phyloP scores from a whole-genome alignment of 2,888 invertebrate genomes.

The Gisinianus flammeolus region DNA sequence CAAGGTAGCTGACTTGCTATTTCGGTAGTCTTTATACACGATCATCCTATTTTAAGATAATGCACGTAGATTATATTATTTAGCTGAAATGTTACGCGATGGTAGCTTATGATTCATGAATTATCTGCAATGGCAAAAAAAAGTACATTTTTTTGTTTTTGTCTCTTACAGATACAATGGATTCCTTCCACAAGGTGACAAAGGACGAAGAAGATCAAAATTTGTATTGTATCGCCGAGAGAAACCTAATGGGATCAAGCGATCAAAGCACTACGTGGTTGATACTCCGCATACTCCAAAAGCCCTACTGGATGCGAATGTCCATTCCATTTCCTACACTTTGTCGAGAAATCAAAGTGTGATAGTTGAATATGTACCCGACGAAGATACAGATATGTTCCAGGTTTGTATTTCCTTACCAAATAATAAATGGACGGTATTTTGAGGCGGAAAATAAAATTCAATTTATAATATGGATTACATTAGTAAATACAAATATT shows the following conservation, averaged over 20 bases:
- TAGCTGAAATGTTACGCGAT: no score
- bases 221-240: conserved; percentile 86
- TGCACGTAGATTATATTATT: no score
- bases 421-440: no score
- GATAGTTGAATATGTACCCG: conserved; percentile 96
- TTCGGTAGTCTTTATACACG: no score
- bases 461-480: no score
- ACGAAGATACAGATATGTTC: conserved; percentile 98
- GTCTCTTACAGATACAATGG: conserved; percentile 83
- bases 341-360: conserved; percentile 95
- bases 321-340: conserved; percentile 97
- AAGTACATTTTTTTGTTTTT: not conserved
- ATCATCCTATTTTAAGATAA: no score
- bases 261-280: conserved; percentile 88
- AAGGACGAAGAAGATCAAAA: conserved; percentile 91
- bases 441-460: no score
- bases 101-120: not conserved
- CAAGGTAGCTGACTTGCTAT: no score
- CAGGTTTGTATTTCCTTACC: conserved; percentile 85
- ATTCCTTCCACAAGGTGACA: conserved; percentile 88
- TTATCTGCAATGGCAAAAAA: not conserved
- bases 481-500: no score
- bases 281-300: conserved; percentile 86
- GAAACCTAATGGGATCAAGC: conserved; percentile 88
- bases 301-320: conserved; percentile 90